phyloP scores from a whole-genome alignment of 2,888 invertebrate genomes.

The Lycophotia porphyrea region DNA sequence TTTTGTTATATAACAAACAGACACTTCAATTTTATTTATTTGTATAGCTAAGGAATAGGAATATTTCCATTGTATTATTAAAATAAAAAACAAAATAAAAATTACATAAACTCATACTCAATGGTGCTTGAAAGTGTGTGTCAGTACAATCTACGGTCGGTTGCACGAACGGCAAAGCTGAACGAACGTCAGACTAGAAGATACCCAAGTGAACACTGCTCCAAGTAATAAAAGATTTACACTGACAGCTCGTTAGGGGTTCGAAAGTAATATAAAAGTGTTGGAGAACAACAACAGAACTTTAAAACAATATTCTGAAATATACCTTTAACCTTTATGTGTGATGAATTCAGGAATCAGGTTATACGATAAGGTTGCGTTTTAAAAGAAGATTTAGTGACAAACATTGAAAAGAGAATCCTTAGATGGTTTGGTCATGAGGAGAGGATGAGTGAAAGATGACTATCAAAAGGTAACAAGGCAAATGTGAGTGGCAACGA shows the following conservation, averaged over 20 bases:
- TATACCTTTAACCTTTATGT: neutral
- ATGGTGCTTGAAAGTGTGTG: conserved; percentile 39
- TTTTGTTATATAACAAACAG: no score
- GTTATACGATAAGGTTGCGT: no score
- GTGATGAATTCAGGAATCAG: neutral
- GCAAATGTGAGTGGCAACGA: no score
- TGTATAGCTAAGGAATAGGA: no score
- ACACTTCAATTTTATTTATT: no score
- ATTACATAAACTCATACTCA: conserved; percentile 4
- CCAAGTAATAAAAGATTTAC: conserved; percentile 51
- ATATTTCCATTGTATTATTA: neutral
- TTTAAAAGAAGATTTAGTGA: no score
- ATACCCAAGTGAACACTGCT: conserved; percentile 16
- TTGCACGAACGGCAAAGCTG: neutral
- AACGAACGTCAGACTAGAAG: conserved; percentile 31
- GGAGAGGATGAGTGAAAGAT: no score
- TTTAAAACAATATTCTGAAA: neutral
- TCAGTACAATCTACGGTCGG: conserved; percentile 37
- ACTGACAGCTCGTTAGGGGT: conserved; percentile 26
- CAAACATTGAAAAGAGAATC: no score
- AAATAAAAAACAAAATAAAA: conserved; percentile 18
- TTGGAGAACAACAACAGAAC: neutral
- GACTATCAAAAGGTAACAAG: no score
- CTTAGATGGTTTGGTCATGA: no score
- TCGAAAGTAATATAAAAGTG: conserved; percentile 15